Conservation (phyloP, 2,797 vertebrate genomes). For the Linurgus olivaceus region DNA sequence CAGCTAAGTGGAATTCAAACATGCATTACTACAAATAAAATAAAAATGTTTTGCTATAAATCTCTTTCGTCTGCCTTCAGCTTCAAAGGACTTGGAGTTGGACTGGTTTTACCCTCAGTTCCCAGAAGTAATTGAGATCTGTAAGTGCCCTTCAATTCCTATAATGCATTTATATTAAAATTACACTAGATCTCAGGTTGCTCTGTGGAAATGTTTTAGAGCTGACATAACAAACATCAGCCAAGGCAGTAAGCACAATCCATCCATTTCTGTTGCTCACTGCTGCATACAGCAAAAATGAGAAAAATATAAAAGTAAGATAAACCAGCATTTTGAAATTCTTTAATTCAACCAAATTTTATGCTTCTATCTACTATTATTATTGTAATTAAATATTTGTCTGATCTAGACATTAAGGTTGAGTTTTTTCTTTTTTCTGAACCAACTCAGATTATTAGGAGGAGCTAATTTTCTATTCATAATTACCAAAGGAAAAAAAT, state of each 20-base stretch:
- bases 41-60: neutral
- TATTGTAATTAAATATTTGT: neutral
- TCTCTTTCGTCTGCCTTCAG: neutral
- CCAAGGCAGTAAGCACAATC: neutral
- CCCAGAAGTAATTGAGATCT: neutral
- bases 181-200: neutral
- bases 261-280: neutral
- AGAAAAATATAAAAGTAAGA: neutral
- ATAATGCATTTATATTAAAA: neutral
- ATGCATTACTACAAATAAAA: neutral
- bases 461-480: neutral
- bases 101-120: neutral
- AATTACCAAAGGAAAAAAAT: neutral
- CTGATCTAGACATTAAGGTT: neutral
- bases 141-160: neutral
- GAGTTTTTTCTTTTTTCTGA: neutral
- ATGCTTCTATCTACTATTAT: neutral
- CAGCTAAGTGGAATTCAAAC: neutral
- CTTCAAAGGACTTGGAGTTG: neutral
- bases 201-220: neutral
- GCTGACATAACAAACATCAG: neutral
- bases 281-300: neutral
- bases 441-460: neutral
- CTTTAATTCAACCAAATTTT: neutral
- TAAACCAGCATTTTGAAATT: neutral